Evolutionary conservation across 2,113 vertebrate genomes (phyloP), one percentile per base, ranked within the genome.

Genomic region (Hydrochoerus hydrochaeris): DNA sequence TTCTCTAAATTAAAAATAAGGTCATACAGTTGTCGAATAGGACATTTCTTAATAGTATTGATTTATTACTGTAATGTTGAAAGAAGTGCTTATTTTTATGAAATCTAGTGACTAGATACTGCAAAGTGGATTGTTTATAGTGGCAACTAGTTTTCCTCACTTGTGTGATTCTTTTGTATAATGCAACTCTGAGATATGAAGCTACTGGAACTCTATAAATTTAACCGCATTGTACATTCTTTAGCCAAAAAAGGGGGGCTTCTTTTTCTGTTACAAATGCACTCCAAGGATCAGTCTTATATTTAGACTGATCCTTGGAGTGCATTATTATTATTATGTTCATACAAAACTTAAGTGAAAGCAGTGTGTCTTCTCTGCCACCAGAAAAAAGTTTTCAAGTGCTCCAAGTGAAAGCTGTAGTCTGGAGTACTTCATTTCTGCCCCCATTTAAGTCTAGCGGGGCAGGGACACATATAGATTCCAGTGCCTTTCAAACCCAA

Each of bases 51-150:
- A 83, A 65, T 89, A 84, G 20, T 69, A 81, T 60, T 75, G 35
- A 57, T 95, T 95, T 95, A 46, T 89, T 94, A 52, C 38, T 91
- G 0, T 88, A 85, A 86, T 92, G 38, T 78, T 90, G 80, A 94
- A 97, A 94, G 75, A 97, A 96, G 81, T 98, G 46, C 67, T 90
- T 95, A 67, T 88, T 38, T 93, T 93, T 87, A 86, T 92, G 92
- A 95, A 95, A 92, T 60, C 32, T 22, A 92, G 22, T 94, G 58
- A 90, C 81, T 96, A 4, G 17, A 71, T 78, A 81, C 65, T 92
- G 57, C 30, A 71, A 93, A 85, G 89, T 60, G 58, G 87, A 90
- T 94, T 92, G 78, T 90, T 95, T 82, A 83, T 46, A 57, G 38
- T 92, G 35, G 30, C 54, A 38, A 0, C 95, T 73, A 69, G 80